A percentile compares a stretch with the other conserved stretches of the same genome.
Evolutionary conservation across 2,797 vertebrate genomes (phyloP).

Genomic region (Podargus strigoides): DNA sequence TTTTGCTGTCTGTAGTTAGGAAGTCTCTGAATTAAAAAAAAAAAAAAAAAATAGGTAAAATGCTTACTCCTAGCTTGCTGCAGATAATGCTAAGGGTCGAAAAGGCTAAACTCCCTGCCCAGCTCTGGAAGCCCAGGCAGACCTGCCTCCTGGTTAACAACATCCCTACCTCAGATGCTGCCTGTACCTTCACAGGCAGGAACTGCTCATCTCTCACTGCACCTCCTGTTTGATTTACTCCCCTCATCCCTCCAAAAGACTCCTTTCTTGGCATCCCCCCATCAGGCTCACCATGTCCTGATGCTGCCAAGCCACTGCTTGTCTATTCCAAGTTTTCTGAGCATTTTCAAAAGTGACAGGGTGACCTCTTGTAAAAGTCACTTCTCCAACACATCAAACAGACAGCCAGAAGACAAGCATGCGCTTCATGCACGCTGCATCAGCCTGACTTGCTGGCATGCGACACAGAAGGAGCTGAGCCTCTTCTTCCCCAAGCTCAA

Average conservation of each 20-base stretch:
- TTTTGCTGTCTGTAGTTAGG: not conserved
- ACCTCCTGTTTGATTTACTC: not conserved
- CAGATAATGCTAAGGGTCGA: not conserved
- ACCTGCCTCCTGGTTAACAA: not conserved
- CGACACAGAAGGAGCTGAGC: not conserved
- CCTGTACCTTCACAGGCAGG: not conserved
- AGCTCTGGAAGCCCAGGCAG: not conserved
- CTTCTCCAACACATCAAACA: not conserved
- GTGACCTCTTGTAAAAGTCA: not conserved
- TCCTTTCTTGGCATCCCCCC: not conserved
- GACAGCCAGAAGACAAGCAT: not conserved
- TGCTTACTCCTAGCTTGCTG: not conserved
- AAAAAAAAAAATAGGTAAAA: not conserved
- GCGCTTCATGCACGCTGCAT: not conserved
- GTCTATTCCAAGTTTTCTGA: not conserved
- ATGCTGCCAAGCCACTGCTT: not conserved
- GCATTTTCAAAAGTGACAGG: not conserved
- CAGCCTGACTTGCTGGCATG: rapidly evolving
- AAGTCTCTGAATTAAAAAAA: not conserved
- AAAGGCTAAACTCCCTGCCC: not conserved
- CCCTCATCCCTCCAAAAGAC: not conserved
- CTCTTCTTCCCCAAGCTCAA: not conserved
- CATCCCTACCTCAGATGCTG: not conserved
- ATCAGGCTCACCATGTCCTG: not conserved
- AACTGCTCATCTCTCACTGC: not conserved